These are phyloP conservation scores for Peromyscus californicus DNA, from an alignment of 2,113 vertebrate genomes.

Conservation along the genomic window DNA sequence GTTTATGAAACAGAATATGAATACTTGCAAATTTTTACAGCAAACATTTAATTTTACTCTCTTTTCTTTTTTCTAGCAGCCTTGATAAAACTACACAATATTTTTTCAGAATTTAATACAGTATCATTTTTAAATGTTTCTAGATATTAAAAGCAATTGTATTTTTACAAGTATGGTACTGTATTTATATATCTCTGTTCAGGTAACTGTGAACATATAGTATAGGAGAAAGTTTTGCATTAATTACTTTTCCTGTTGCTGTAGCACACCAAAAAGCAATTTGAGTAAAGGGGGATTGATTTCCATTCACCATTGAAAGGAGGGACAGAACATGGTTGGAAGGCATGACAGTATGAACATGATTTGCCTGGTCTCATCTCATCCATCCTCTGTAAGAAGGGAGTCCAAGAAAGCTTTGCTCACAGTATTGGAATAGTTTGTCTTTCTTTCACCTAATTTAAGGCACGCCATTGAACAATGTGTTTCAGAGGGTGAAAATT, in stretches of 20 bases:
- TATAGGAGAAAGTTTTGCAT: not conserved
- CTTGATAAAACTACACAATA: not conserved
- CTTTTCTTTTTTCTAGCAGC: not conserved
- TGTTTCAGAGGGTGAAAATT: not conserved
- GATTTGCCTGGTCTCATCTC: not conserved
- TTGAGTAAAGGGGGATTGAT: not conserved
- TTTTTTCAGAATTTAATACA: not conserved
- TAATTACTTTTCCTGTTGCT: not conserved
- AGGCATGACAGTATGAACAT: not conserved
- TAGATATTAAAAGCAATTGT: not conserved
- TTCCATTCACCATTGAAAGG: not conserved
- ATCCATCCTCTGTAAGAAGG: not conserved
- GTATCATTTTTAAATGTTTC: not conserved
- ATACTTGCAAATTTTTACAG: not conserved
- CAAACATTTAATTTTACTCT: not conserved
- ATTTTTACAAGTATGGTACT: not conserved
- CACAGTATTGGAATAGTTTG: not conserved
- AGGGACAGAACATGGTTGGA: not conserved
- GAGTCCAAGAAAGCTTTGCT: not conserved
- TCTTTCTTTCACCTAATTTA: no score
- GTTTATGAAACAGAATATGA: not conserved
- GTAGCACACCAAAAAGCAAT: not conserved
- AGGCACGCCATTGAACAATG: not conserved
- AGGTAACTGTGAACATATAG: not conserved
- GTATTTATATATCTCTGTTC: not conserved